Percentiles rank a stretch among this genome's conserved stretches.
Conservation (phyloP, 2,888 invertebrate species). For the Caenorhabditis sp. region DNA sequence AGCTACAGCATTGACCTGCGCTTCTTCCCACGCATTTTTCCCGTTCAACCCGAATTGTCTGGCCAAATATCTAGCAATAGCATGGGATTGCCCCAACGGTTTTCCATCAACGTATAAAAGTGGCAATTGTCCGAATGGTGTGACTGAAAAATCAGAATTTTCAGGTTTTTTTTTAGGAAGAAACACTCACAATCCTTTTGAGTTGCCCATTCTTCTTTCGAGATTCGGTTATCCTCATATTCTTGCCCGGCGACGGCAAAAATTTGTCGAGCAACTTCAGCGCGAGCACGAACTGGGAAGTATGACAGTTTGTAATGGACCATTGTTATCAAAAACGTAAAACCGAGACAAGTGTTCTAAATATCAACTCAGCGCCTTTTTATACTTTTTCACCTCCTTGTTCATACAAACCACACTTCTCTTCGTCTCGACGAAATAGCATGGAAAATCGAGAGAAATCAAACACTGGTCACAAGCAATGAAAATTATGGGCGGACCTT, state of each 20-base stretch:
- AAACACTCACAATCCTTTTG: conserved; percentile 40
- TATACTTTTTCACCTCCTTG: too few species aligned
- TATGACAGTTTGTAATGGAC: conserved; percentile 39
- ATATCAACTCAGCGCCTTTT: too few species aligned
- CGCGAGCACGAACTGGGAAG: conserved; percentile 34
- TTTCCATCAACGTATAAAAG: conserved; percentile 45
- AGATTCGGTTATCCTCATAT: conserved; percentile 37
- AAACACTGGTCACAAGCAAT: too few species aligned
- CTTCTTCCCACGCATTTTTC: conserved; percentile 7
- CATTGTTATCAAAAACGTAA: too few species aligned
- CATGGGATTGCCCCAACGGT: conserved; percentile 35
- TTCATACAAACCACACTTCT: too few species aligned
- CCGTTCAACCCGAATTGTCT: conserved; percentile 24
- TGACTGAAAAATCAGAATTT: too few species aligned
- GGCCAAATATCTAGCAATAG: conserved; percentile 45
- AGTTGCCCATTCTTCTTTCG: conserved; percentile 39
- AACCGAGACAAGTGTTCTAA: too few species aligned
- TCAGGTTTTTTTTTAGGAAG: too few species aligned
- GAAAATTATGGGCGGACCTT: too few species aligned
- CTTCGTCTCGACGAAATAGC: too few species aligned
- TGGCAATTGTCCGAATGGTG: conserved; percentile 49
- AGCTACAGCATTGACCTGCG: conserved; percentile 43
- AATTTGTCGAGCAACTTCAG: conserved; percentile 30
- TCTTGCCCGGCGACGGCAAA: conserved; percentile 44
- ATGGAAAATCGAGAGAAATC: too few species aligned